phyloP scores from a whole-genome alignment of 2,797 vertebrate genomes.

The Sebastes oblongus region DNA sequence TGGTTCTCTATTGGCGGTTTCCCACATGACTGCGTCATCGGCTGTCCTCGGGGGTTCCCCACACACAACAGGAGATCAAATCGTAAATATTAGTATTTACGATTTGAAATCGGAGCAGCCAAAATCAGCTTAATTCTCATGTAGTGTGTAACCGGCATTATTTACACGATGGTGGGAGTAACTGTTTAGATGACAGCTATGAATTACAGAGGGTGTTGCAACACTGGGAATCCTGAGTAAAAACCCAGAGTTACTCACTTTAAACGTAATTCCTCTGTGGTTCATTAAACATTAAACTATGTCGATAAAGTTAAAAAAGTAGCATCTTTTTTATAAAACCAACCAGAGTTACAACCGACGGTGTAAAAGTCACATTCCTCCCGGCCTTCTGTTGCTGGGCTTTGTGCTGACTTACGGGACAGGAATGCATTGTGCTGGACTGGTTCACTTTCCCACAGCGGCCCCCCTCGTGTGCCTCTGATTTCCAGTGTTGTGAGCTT shows the following conservation, averaged over 20 bases:
- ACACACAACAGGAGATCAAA: no score
- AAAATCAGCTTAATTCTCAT: no score
- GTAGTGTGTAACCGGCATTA: not conserved
- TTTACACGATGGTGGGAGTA: constrained; percentile 25
- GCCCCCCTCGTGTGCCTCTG: constrained; percentile 56
- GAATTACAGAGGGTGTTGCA: constrained; percentile 39
- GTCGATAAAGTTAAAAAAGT: constrained; percentile 1
- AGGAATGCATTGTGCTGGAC: constrained; percentile 74
- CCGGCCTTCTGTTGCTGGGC: constrained; percentile 64
- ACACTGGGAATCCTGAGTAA: constrained; percentile 17
- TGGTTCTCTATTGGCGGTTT: no score
- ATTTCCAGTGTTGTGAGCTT: constrained; percentile 49
- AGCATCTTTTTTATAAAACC: constrained; percentile 34
- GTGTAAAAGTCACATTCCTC: constrained; percentile 72
- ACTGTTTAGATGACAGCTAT: constrained; percentile 49
- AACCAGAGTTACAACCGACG: constrained; percentile 20
- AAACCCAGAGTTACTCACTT: not conserved
- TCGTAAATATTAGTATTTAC: no score
- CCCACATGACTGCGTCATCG: no score
- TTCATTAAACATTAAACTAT: not conserved
- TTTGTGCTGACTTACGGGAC: constrained; percentile 68
- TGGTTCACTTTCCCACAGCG: constrained; percentile 66
- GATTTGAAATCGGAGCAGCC: no score
- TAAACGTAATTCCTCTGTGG: not conserved
- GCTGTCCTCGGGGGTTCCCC: no score